Conservation (phyloP, 2,888 invertebrate species). For the Brachyptera putata region DNA sequence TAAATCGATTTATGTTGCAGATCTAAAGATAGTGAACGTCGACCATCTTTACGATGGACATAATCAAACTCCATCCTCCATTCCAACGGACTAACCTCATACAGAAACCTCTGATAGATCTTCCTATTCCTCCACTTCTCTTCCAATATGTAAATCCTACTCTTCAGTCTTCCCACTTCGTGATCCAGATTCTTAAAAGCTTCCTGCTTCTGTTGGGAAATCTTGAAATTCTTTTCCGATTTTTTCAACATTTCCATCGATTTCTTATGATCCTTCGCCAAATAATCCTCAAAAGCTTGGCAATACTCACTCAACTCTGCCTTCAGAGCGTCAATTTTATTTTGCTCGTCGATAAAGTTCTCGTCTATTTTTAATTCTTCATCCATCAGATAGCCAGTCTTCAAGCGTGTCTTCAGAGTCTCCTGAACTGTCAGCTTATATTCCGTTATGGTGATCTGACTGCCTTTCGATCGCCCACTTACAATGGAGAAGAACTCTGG, state of each 20-base stretch:
- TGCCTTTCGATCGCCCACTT: background rate
- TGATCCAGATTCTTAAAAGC: conserved; percentile 48
- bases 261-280: conserved; percentile 4
- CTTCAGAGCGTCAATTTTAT: background rate
- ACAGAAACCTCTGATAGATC: conserved; percentile 64
- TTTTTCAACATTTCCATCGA: conserved; percentile 14
- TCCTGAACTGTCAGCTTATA: background rate
- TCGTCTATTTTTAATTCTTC: conserved; percentile 1
- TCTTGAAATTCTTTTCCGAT: conserved; percentile 40
- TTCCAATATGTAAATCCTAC: conserved; percentile 56
- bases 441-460: background rate
- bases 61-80: conserved; percentile 55
- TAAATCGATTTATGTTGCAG: background rate
- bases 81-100: conserved; percentile 58
- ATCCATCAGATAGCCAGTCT: conserved; percentile 3
- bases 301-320: background rate
- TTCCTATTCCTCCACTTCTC: conserved; percentile 59
- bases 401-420: conserved; percentile 8
- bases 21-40: background rate
- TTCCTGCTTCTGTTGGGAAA: conserved; percentile 46
- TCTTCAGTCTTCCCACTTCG: conserved; percentile 44
- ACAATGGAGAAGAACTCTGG: conserved; percentile 15
- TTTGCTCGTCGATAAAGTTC: background rate
- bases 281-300: conserved; percentile 5
- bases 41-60: conserved; percentile 31